These are phyloP conservation scores for Hemistola chrysoprasaria DNA, from an alignment of 2,888 invertebrate genomes.

Conservation along the genomic window DNA sequence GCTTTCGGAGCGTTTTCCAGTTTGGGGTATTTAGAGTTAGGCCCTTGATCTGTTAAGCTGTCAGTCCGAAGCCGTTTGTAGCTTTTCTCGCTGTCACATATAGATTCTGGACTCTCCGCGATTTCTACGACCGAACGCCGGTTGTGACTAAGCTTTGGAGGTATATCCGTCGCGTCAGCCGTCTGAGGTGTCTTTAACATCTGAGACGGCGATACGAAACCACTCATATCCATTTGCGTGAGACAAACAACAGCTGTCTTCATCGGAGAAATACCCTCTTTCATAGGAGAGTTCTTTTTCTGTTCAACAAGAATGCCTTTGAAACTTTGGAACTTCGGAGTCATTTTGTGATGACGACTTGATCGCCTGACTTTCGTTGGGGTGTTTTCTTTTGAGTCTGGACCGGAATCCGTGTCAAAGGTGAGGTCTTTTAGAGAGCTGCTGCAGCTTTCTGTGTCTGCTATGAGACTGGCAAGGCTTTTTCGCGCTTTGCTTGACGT, in stretches of 20 bases:
- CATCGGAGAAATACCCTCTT: slow-evolving; percentile 40
- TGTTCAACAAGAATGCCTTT: slow-evolving; percentile 68
- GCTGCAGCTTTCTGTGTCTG: slow-evolving; percentile 77
- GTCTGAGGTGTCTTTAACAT: slow-evolving; percentile 73
- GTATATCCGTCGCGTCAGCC: slow-evolving; percentile 55
- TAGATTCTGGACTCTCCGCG: slow-evolving; percentile 66
- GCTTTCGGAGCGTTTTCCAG: slow-evolving; percentile 69
- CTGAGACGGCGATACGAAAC: slow-evolving; percentile 60
- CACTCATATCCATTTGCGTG: slow-evolving; percentile 64
- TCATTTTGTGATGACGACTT: slow-evolving; percentile 48
- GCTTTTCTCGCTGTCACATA: slow-evolving; percentile 61
- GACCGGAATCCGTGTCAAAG: slow-evolving; percentile 71
- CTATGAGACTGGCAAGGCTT: slow-evolving; percentile 70
- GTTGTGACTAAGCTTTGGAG: slow-evolving; percentile 64
- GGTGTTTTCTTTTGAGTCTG: slow-evolving; percentile 74
- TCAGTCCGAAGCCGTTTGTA: slow-evolving; percentile 66
- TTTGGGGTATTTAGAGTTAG: slow-evolving; percentile 59
- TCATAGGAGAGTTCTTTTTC: slow-evolving; percentile 48
- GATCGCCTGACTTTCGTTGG: slow-evolving; percentile 62
- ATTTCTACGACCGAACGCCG: slow-evolving; percentile 60
- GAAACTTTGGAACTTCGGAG: slow-evolving; percentile 64
- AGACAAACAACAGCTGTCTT: slow-evolving; percentile 57
- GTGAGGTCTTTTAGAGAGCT: slow-evolving; percentile 76
- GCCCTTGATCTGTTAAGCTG: slow-evolving; percentile 53
- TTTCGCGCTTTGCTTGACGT: slow-evolving; percentile 71